Conservation (phyloP, 2,888 invertebrate species). For the Zeuzera pyrina region DNA sequence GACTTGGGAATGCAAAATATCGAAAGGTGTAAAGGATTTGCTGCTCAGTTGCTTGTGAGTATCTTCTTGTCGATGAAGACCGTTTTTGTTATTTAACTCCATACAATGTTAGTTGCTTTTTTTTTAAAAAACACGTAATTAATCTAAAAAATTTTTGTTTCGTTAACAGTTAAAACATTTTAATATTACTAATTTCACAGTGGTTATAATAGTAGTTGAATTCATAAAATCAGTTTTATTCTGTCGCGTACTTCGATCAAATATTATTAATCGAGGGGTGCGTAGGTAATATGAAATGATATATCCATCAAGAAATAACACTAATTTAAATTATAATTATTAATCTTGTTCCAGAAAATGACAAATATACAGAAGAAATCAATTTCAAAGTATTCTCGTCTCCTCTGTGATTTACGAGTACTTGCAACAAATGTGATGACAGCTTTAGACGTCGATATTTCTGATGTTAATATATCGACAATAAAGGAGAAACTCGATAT, state of each 20-base stretch:
- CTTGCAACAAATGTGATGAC: constrained; percentile 53
- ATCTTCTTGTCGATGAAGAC: constrained; percentile 1
- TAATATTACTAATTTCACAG: too few relatives aligned
- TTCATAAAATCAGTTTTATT: too few relatives aligned
- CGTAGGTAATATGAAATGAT: too few relatives aligned
- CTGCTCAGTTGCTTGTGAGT: constrained; percentile 81
- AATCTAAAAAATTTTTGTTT: too few relatives aligned
- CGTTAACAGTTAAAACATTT: too few relatives aligned
- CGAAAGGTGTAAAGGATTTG: constrained; percentile 89
- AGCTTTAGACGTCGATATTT: constrained; percentile 36
- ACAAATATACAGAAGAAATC: constrained; percentile 77
- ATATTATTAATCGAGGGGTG: too few relatives aligned
- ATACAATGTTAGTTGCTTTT: too few relatives aligned
- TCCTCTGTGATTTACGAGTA: constrained; percentile 70
- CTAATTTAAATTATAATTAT: background rate
- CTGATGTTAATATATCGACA: constrained; percentile 35
- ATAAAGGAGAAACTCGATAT: constrained; percentile 43
- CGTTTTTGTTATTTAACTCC: too few relatives aligned
- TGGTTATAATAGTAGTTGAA: too few relatives aligned
- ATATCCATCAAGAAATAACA: background rate
- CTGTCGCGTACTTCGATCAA: too few relatives aligned
- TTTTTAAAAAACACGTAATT: too few relatives aligned
- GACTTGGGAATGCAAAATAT: constrained; percentile 87
- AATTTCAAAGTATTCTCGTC: constrained; percentile 71
- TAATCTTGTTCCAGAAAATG: constrained; percentile 61